Evolutionary conservation across 2,797 vertebrate genomes (phyloP), one percentile per base, ranked within the genome.

Genomic region (Acipenser oxyrinchus): DNA sequence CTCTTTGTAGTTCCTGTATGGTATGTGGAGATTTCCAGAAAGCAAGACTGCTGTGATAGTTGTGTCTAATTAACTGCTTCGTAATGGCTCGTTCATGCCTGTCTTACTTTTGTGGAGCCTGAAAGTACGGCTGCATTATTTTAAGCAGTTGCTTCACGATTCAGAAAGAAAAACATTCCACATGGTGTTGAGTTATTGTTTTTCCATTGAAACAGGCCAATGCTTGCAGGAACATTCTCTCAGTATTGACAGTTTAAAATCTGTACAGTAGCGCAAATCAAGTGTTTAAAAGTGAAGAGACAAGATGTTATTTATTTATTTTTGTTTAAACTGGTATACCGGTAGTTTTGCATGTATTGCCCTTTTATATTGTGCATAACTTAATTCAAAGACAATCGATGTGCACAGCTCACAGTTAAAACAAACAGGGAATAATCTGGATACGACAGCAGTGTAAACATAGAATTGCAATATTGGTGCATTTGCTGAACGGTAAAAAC

Each of bases 151-250:
- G 55, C 12, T 58, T 58, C 12, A 58, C 13, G 11, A 58, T 58
- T 58, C 12, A 6, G 2, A 8, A n/a, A 58, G 55, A 37, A 11
- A 58, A 58, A 58, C 55, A 58, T 58, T 58, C 12, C 55, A 37
- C 15, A 37, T 37, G 6, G 55, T n/a, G 11, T 58, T 58, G 12
- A 11, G 11, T 10, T 58, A 6, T 6, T 7, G 12, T 11, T 58
- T 58, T 58, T 58, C 55, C 55, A 58, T 13, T 12, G 11, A 58
- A 13, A n/a, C 55, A 58, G 55, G 55, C 13, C 12, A 13, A 10
- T 58, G 55, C 55, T 11, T 58, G 55, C 55, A 58, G 55, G 13
- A 58, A n/a, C 55, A 58, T 58, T 58, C 55, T 58, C 7, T 58
- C 10, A 37, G 23, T 58, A 58, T 58, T 58, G 12, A 58, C 6